Evolutionary conservation across 2,888 invertebrate genomes (phyloP).

Genomic region (Heliothis peltigera): DNA sequence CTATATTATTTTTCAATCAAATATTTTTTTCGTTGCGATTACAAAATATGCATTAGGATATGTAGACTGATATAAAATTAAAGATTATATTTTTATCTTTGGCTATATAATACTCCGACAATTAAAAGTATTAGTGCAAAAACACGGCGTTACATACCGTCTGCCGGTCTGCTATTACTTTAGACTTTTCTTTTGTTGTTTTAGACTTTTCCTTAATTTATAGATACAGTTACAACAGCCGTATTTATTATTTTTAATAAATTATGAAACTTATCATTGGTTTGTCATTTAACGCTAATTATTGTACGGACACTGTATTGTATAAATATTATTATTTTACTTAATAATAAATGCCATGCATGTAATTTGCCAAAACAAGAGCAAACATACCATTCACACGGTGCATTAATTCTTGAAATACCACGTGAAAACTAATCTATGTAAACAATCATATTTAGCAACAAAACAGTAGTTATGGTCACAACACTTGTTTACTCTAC

Average conservation of each 20-base stretch:
- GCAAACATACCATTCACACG: slow-evolving; percentile 55
- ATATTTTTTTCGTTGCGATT: too few relatives aligned
- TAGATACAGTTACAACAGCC: slow-evolving; percentile 10
- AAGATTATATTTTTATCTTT: background rate
- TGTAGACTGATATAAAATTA: background rate
- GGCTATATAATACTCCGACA: background rate
- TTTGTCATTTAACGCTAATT: slow-evolving; percentile 20
- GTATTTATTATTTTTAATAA: too few relatives aligned
- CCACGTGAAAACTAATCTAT: slow-evolving; percentile 32
- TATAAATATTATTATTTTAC: slow-evolving; percentile 18
- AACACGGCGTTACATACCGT: background rate
- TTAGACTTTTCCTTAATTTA: background rate
- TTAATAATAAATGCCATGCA: slow-evolving; percentile 45
- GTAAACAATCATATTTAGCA: slow-evolving; percentile 47
- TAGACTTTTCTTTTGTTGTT: too few relatives aligned
- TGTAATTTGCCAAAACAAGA: slow-evolving; percentile 44
- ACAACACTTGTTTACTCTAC: slow-evolving; percentile 71
- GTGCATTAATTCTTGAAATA: slow-evolving; percentile 42
- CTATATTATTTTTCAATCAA: too few relatives aligned
- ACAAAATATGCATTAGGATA: background rate
- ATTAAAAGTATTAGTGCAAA: background rate
- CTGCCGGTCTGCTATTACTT: background rate
- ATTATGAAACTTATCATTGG: slow-evolving; percentile 8
- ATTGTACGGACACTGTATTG: slow-evolving; percentile 15
- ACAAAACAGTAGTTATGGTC: slow-evolving; percentile 59